phyloP scores from a whole-genome alignment of 2,797 vertebrate genomes.

The Limosa lapponica region DNA sequence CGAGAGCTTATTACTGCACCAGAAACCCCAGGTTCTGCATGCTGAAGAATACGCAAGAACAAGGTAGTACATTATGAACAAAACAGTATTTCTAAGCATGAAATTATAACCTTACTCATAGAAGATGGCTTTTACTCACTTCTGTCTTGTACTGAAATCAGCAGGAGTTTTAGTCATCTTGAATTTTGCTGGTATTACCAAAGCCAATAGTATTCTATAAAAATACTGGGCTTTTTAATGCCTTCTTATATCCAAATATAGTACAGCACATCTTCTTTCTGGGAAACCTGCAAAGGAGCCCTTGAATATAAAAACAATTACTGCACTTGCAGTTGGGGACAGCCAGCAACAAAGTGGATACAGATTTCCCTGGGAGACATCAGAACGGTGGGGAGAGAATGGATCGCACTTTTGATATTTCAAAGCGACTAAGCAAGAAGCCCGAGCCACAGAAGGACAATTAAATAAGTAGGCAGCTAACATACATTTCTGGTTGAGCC shows the following conservation, averaged over 20 bases:
- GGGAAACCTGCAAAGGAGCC: not conserved
- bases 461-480: not conserved
- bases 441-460: not conserved
- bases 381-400: not conserved
- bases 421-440: not conserved
- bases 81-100: not conserved
- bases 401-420: not conserved
- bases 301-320: not conserved
- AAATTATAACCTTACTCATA: not conserved
- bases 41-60: not conserved
- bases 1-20: fast-evolving
- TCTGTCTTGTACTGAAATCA: not conserved
- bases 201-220: not conserved
- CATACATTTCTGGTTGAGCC: not conserved
- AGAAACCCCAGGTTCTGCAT: not conserved
- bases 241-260: not conserved
- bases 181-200: not conserved
- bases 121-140: not conserved
- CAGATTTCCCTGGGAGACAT: not conserved
- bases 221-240: not conserved
- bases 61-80: not conserved
- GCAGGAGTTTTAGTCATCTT: not conserved
- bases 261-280: not conserved
- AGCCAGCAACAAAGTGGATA: not conserved
- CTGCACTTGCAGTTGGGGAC: not conserved